Percentiles rank a stretch among this genome's conserved stretches.
These are phyloP conservation scores for Jordanella pulchra DNA, from an alignment of 2,797 vertebrate species.

Conservation along the genomic window DNA sequence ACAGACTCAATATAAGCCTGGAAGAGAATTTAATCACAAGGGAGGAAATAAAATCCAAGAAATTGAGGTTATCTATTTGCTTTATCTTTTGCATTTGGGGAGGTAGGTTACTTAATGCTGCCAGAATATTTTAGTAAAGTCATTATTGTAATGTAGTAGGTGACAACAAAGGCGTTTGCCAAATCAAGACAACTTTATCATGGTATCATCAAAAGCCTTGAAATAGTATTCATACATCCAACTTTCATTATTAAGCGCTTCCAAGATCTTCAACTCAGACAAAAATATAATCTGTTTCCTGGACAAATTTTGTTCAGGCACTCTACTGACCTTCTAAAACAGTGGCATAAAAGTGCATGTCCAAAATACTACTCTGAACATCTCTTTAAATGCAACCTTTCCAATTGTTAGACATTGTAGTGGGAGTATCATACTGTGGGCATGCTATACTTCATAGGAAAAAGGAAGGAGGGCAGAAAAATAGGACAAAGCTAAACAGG, in stretches of 20 bases:
- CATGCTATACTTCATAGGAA: not conserved
- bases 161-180: constrained; percentile 3
- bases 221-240: not conserved
- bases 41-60: constrained; percentile 16
- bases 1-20: not conserved
- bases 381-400: not conserved
- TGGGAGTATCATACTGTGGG: not conserved
- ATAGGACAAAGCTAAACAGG: not conserved
- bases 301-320: not conserved
- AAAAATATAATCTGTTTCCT: not conserved
- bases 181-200: constrained; percentile 8
- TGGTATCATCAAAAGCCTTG: not conserved
- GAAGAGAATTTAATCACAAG: constrained; percentile 6
- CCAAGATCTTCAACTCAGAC: not conserved
- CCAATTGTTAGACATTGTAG: not conserved
- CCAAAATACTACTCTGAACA: not conserved
- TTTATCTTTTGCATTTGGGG: not conserved
- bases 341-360: not conserved
- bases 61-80: constrained; percentile 2
- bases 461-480: not conserved
- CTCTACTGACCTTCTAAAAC: not conserved
- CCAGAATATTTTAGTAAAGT: constrained; percentile 10
- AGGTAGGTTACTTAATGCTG: constrained; percentile 13
- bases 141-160: constrained; percentile 7
- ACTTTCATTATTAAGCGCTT: not conserved